phyloP scores from a whole-genome alignment of 1,140 invertebrate genomes.

The Riptortus pedestris region DNA sequence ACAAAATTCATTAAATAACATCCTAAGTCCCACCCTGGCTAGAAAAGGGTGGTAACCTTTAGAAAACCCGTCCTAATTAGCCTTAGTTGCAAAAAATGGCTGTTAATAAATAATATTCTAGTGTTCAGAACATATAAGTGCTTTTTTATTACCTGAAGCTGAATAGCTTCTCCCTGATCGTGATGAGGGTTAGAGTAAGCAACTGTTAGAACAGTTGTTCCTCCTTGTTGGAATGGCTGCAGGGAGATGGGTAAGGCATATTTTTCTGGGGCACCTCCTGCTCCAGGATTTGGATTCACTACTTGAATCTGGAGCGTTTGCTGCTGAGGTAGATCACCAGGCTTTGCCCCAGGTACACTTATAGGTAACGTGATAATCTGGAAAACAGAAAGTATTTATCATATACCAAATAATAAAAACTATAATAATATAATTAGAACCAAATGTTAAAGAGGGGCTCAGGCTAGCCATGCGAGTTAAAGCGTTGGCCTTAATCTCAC shows the following conservation, averaged over 20 bases:
- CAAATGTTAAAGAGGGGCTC: not conserved
- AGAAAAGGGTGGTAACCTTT: too few species aligned
- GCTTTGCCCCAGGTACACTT: constrained; percentile 58
- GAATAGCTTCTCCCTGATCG: constrained; percentile 44
- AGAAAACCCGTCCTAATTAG: too few species aligned
- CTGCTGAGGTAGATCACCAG: constrained; percentile 51
- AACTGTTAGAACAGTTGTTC: constrained; percentile 55
- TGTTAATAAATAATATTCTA: too few species aligned
- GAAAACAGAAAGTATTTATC: constrained; percentile 15
- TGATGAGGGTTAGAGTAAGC: constrained; percentile 49
- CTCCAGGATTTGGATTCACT: constrained; percentile 41
- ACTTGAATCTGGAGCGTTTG: constrained; percentile 69
- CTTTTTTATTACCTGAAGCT: constrained; percentile 39
- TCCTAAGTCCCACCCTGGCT: too few species aligned
- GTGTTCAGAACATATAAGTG: too few species aligned
- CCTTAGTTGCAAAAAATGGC: too few species aligned
- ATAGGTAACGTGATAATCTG: constrained; percentile 63
- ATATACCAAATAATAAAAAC: not conserved
- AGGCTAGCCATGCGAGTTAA: too few species aligned
- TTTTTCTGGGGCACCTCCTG: constrained; percentile 26
- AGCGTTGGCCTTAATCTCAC: too few species aligned
- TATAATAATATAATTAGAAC: not conserved
- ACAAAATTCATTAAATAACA: too few species aligned
- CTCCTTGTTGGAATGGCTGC: constrained; percentile 43
- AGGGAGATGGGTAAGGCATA: constrained; percentile 33